Conservation (phyloP, 2,888 invertebrate genomes). For the Catonia carolina region DNA sequence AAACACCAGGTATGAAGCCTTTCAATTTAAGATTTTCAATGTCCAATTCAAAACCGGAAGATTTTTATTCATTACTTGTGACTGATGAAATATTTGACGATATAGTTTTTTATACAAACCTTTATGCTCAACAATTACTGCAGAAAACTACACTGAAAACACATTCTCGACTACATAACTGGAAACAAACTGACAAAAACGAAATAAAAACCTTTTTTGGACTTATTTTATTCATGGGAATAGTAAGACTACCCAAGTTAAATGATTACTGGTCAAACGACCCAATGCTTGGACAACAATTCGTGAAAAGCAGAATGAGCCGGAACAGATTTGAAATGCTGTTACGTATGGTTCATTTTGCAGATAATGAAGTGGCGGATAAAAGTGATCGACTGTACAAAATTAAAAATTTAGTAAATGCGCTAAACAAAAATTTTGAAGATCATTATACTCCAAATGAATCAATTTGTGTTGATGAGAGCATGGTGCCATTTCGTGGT, state of each 20-base stretch:
- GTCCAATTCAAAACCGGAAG: conserved; percentile 11
- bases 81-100: conserved; percentile 17
- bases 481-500: conserved; percentile 37
- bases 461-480: conserved; percentile 36
- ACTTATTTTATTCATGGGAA: conserved; percentile 37
- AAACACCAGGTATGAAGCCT: too few relatives aligned
- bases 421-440: background rate
- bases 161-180: conserved; percentile 20
- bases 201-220: conserved; percentile 37
- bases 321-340: conserved; percentile 8
- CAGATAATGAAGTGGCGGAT: background rate
- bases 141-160: too few relatives aligned
- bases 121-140: too few relatives aligned
- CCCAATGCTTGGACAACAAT: conserved; percentile 19
- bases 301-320: background rate
- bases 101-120: conserved; percentile 19
- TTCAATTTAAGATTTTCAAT: too few relatives aligned
- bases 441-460: conserved; percentile 26
- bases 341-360: conserved; percentile 4
- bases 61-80: conserved; percentile 17
- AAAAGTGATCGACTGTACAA: conserved; percentile 10
- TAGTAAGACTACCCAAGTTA: conserved; percentile 35
- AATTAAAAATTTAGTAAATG: background rate
- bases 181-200: conserved; percentile 32
- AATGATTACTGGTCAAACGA: conserved; percentile 36